Conservation (phyloP, 2,888 invertebrate genomes). For the Macaria liturata region DNA sequence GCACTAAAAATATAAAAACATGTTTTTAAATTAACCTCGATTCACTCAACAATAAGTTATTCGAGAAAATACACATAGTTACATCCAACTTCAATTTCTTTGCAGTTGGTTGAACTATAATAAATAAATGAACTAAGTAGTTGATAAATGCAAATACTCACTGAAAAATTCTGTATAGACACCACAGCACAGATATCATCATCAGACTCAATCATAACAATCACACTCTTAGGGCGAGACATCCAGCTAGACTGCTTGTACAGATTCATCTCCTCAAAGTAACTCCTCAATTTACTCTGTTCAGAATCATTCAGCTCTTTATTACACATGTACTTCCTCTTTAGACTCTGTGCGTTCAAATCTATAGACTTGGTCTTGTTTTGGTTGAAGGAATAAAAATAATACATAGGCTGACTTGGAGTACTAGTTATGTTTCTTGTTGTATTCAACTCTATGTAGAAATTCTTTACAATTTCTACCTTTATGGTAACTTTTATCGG, state of each 20-base stretch:
- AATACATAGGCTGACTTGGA: constrained; percentile 77
- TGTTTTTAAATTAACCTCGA: too few species aligned
- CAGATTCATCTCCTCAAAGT: constrained; percentile 43
- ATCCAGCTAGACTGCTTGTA: constrained; percentile 53
- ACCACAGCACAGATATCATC: constrained; percentile 89
- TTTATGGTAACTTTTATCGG: constrained; percentile 83
- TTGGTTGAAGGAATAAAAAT: constrained; percentile 80
- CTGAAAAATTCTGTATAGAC: constrained; percentile 90
- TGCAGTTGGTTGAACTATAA: too few species aligned
- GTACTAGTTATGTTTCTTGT: constrained; percentile 71
- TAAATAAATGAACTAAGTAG: too few species aligned
- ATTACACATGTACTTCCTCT: constrained; percentile 83
- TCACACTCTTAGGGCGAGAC: constrained; percentile 75
- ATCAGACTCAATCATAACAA: constrained; percentile 85
- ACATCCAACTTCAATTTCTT: too few species aligned
- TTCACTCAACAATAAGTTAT: too few species aligned
- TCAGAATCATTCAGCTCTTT: constrained; percentile 56
- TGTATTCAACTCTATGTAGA: constrained; percentile 76
- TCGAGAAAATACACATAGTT: too few species aligned
- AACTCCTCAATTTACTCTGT: constrained; percentile 39
- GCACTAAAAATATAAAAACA: constrained; percentile 84
- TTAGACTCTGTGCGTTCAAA: constrained; percentile 50
- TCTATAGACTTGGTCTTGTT: constrained; percentile 51
- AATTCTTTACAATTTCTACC: constrained; percentile 84
- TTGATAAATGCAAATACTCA: too few species aligned